Evolutionary conservation across 2,888 invertebrate species (phyloP), one percentile per base, ranked within the genome.

Genomic region (Augiades crinisus): DNA sequence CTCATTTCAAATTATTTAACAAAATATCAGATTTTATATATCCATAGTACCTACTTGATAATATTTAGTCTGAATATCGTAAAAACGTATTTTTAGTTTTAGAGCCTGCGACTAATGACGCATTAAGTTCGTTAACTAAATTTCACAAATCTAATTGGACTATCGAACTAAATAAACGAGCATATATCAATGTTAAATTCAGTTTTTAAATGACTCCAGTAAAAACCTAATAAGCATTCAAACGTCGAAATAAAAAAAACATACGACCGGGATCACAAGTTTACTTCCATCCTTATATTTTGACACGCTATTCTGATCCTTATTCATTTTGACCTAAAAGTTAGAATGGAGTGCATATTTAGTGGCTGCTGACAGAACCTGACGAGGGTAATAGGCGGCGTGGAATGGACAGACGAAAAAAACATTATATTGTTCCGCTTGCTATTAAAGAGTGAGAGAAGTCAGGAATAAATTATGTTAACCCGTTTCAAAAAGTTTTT

Each of bases 381-480:
- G 50, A 44, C 50, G 22, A 37, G 37, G 43, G 44, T 37, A 44
- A 36, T 36, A 41, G 33, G 49, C 44, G 44, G 43, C 37, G 37
- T 14, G 44, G 44, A 59, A 64, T 67, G 70, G 60, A 59, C 58
- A 58, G 54, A 59, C 47, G 63, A 45, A 51, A 65, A 70, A 69
- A 65, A 59, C 41, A 40, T 63, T 64, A 51, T 51, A 70, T 74
- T 72, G 72, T 70, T 68, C 69, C 64, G 59, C 64, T 64, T 72
- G 72, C 70, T 75, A 77, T 78, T 77, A 51, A 47, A 69, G 73
- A 76, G 80, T 78, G 75, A 75, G 75, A 78, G 72, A 74, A 70
- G 74, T 70, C 64, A 59, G 57, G 76, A 78, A 81, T 82, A 80
- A 81, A 80, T 82, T 79, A 79, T 70, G 63, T 62, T 68, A 70